These are phyloP conservation scores for Melozone crissalis DNA, from an alignment of 2,113 vertebrate species.

Conservation along the genomic window DNA sequence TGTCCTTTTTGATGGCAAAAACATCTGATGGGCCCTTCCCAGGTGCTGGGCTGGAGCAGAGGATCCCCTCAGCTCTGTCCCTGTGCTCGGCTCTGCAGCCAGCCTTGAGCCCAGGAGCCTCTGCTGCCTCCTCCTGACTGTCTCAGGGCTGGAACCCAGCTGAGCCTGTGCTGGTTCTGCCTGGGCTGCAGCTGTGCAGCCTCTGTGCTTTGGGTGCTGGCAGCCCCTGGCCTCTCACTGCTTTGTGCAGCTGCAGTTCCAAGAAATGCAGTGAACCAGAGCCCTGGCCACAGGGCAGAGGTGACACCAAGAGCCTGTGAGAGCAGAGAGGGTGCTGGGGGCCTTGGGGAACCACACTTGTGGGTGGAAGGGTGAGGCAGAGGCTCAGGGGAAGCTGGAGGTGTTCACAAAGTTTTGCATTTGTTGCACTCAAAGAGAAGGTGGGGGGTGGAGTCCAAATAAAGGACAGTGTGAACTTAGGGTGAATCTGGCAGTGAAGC, in stretches of 20 bases:
- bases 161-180: background rate
- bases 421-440: background rate
- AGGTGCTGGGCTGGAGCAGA: background rate
- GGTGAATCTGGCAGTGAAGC: background rate
- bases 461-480: background rate
- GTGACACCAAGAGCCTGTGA: constrained; percentile 32
- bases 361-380: background rate
- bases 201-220: constrained; percentile 46
- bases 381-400: constrained; percentile 37
- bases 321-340: background rate
- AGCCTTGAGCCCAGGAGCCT: background rate
- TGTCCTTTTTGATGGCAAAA: background rate
- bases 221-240: background rate
- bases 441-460: background rate
- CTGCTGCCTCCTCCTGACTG: background rate
- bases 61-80: background rate
- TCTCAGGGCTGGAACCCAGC: background rate
- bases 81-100: background rate
- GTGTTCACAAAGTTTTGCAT: background rate
- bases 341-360: background rate
- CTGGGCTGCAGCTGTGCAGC: constrained; percentile 10
- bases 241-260: constrained; percentile 68
- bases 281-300: constrained; percentile 34
- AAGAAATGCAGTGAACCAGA: constrained; percentile 63
- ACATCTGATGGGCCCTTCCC: background rate